These are phyloP conservation scores for Cylindroiulus punctatus DNA, from an alignment of 2,888 invertebrate species.

Conservation along the genomic window DNA sequence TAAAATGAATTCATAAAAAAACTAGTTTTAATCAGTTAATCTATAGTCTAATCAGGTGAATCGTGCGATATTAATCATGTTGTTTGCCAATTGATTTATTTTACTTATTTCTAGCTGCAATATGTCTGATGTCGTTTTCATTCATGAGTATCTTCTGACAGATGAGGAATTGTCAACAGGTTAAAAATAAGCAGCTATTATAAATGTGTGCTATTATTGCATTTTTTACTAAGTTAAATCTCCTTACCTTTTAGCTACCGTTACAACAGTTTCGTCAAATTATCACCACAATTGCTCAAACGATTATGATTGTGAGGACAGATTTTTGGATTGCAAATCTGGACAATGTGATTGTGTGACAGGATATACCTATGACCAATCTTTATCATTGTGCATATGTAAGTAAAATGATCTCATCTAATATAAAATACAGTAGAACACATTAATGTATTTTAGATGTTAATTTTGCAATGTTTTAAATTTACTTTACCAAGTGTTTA, in stretches of 20 bases:
- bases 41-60: too few relatives aligned
- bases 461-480: too few relatives aligned
- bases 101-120: neutral
- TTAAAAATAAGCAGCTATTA: neutral
- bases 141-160: neutral
- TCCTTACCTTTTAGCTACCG: neutral
- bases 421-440: neutral
- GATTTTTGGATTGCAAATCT: neutral
- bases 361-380: neutral
- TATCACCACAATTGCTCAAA: neutral
- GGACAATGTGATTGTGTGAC: neutral
- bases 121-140: neutral
- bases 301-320: neutral
- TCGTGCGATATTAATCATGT: too few relatives aligned
- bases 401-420: neutral
- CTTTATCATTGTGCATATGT: neutral
- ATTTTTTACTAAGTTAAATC: neutral
- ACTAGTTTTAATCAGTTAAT: too few relatives aligned
- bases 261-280: neutral
- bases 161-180: neutral
- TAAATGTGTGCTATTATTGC: neutral
- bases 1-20: too few relatives aligned
- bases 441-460: too few relatives aligned
- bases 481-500: too few relatives aligned
- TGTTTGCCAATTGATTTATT: neutral